Conservation (phyloP, 2,113 vertebrate genomes). For the Pholis gunnellus region DNA sequence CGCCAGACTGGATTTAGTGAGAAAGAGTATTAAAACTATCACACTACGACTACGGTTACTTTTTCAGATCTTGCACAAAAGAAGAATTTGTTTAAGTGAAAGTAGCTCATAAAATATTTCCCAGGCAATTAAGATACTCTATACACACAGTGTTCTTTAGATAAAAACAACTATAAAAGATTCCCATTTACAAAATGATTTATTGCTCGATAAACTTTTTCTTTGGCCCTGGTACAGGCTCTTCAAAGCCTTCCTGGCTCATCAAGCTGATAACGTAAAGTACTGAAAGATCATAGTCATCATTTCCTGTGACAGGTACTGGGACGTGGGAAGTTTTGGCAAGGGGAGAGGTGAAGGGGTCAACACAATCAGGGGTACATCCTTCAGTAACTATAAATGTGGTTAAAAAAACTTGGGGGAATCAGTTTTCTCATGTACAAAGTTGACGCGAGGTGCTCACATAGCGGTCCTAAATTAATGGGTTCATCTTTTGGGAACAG, state of each 20-base stretch:
- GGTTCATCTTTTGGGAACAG: no score
- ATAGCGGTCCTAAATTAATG: background rate
- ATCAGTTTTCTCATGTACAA: background rate
- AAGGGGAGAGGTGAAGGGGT: background rate
- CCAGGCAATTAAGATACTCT: background rate
- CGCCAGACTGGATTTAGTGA: background rate
- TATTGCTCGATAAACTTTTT: slow-evolving; percentile 20
- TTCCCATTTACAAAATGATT: slow-evolving; percentile 17
- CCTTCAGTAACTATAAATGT: background rate
- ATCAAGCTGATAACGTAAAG: slow-evolving; percentile 36
- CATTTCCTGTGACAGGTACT: no score
- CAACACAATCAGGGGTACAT: background rate
- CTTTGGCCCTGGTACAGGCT: slow-evolving; percentile 23
- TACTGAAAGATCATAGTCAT: background rate
- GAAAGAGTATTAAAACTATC: slow-evolving; percentile 12
- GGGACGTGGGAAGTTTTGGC: background rate
- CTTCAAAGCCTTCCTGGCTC: slow-evolving; percentile 25
- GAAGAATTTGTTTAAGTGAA: background rate
- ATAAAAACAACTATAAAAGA: slow-evolving; percentile 16
- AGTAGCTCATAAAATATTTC: slow-evolving; percentile 16
- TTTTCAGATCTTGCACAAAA: slow-evolving; percentile 1
- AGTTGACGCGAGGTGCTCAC: background rate
- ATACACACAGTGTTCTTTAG: background rate
- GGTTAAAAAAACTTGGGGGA: background rate
- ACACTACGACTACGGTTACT: background rate